These are phyloP conservation scores for Sisyra terminalis DNA, from an alignment of 2,888 invertebrate species.

Conservation along the genomic window DNA sequence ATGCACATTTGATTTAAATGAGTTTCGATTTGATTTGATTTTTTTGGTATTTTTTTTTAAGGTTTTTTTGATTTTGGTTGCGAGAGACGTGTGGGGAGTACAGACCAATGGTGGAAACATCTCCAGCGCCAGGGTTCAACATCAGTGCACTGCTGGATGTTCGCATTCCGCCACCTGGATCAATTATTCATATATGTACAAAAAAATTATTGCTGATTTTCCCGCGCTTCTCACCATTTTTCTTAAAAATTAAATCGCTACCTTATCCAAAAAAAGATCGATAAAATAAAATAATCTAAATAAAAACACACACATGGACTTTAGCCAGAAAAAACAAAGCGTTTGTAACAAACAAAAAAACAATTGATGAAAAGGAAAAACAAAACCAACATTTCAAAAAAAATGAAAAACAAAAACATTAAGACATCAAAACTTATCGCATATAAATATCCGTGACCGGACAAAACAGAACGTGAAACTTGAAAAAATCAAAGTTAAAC, in stretches of 20 bases:
- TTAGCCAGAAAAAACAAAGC: not conserved
- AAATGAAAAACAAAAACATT: not conserved
- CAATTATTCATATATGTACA: constrained; percentile 4
- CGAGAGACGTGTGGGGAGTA: constrained; percentile 13
- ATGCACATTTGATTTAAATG: no score
- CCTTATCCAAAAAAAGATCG: not conserved
- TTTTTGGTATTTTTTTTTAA: no score
- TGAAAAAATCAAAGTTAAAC: no score
- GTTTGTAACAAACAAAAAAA: not conserved
- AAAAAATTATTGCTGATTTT: not conserved
- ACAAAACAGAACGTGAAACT: no score
- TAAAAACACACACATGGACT: no score
- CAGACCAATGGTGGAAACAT: constrained; percentile 41
- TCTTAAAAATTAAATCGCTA: no score
- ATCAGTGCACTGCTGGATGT: constrained; percentile 49
- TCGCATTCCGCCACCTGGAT: constrained; percentile 39
- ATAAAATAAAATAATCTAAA: not conserved
- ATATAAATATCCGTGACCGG: no score
- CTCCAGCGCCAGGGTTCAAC: constrained; percentile 46
- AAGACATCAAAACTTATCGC: no score
- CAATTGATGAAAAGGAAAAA: constrained; percentile 6
- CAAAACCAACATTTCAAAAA: no score
- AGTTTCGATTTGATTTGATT: no score
- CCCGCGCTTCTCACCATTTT: no score
- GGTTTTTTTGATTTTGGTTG: no score